Conservation (phyloP, 2,113 vertebrate species). For the Geococcyx californianus region DNA sequence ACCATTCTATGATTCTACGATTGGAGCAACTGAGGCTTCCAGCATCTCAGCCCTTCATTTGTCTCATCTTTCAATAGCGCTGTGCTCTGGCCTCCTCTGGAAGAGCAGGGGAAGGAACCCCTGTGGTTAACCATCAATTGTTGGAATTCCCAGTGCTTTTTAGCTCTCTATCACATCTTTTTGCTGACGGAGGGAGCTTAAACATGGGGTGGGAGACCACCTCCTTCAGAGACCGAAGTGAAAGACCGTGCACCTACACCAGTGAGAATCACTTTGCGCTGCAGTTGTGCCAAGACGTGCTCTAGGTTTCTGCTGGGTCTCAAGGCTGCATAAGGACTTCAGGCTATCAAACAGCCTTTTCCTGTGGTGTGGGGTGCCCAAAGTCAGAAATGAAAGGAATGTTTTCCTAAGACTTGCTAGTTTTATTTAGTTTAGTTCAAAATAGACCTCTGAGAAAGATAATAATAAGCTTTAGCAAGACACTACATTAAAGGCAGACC, state of each 20-base stretch:
- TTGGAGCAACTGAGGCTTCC: not conserved
- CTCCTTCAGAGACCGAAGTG: not conserved
- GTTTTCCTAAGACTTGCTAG: slow-evolving; percentile 36
- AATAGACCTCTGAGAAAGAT: slow-evolving; percentile 16
- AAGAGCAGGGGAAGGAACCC: not conserved
- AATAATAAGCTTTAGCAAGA: not conserved
- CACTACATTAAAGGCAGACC: not conserved
- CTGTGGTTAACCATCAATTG: not conserved
- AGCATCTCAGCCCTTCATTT: not conserved
- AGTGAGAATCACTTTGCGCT: not conserved
- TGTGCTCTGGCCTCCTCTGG: not conserved
- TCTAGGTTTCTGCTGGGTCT: not conserved
- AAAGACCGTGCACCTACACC: fast-evolving
- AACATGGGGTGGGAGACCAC: not conserved
- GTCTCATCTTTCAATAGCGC: not conserved
- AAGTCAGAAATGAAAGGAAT: slow-evolving; percentile 51
- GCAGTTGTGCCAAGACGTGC: not conserved
- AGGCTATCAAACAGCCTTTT: not conserved
- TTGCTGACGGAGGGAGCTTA: not conserved
- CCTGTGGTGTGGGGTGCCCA: not conserved
- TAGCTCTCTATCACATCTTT: not conserved
- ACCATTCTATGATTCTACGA: no score
- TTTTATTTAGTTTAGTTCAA: slow-evolving; percentile 54
- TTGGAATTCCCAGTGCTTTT: not conserved
- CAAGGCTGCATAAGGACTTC: not conserved